Base-by-base conservation (phyloP, 2,888 invertebrate species). In the Podotricha telesiphe region DNA sequence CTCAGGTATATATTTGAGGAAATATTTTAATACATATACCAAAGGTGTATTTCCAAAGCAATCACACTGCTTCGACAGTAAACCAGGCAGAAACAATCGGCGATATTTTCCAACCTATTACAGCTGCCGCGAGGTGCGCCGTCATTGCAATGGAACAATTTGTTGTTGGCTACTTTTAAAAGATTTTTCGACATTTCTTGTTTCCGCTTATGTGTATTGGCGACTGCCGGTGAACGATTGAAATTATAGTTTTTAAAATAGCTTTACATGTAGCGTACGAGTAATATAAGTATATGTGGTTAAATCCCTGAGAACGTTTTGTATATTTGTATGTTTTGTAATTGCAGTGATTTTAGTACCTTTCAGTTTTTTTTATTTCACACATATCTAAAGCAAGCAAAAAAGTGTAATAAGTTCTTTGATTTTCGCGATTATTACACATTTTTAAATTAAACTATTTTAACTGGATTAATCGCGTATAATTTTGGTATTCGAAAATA, bases 91-190 rank as follows among this genome's bases (percentile, higher is more conserved):
- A 73, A 73, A 77, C 72, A 74, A 81, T 79, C 74, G 74, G 76
- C 65, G 75, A 78, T 77, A 81, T 81, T 81, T 81, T 80, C 80
- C 76, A 64, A 76, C 72, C 76, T 77, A 77, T 80, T 79, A 73
- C 68, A 68, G 51, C 53, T 63, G 67, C 65, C 73, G 67, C 50
- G 70, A 65, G 70, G 67, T 74, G 73, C 73, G 70, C 75, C 62
- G 69, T 70, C 68, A 74, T 65, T 73, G 72, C 71, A 75, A 76
- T 73, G 71, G 74, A 77, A 75, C 75, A 79, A 79, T 79, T 79
- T 74, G 77, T 78, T 74, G 73, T 64, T 68, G 68, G 68, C 71
- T 74, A 72, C 69, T 74, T 74, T 71, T 61, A 68, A 50, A 37
- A 37, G 40, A 50, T 66, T 66, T 67, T 50, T 55, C 61, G 47